These are phyloP conservation scores for Ophonus ardosiacus DNA, from an alignment of 2,888 invertebrate genomes.

Conservation along the genomic window DNA sequence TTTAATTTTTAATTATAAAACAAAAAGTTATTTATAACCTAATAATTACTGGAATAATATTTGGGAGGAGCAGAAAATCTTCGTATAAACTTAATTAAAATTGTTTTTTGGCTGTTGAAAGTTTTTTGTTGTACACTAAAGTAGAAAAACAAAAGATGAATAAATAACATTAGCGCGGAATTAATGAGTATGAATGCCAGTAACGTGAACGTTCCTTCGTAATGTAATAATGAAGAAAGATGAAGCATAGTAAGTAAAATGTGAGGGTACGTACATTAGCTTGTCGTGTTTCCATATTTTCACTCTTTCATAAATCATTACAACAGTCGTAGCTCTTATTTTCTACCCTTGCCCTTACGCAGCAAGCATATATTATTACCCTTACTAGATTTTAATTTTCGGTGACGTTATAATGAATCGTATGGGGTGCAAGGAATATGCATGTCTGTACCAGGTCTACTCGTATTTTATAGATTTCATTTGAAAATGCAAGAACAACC, in stretches of 20 bases:
- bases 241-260: conserved; percentile 58
- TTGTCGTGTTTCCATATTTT: conserved; percentile 57
- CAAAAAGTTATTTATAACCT: conserved; percentile 20
- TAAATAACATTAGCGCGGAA: conserved; percentile 61
- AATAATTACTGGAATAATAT: conserved; percentile 44
- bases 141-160: conserved; percentile 57
- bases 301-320: conserved; percentile 59
- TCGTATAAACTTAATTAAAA: conserved; percentile 24
- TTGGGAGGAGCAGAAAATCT: neutral
- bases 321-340: conserved; percentile 26
- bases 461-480: too few relatives aligned
- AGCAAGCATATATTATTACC: neutral
- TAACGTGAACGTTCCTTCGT: conserved; percentile 41
- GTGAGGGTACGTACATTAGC: conserved; percentile 59
- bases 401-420: neutral
- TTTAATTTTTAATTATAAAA: conserved; percentile 34
- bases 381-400: neutral
- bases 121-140: conserved; percentile 30
- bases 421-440: neutral
- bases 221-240: conserved; percentile 60
- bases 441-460: neutral
- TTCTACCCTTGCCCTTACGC: neutral
- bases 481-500: too few relatives aligned
- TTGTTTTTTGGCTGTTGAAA: neutral
- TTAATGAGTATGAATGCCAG: conserved; percentile 61